phyloP scores from a whole-genome alignment of 2,113 vertebrate species.

The Microcebus griseorufus region DNA sequence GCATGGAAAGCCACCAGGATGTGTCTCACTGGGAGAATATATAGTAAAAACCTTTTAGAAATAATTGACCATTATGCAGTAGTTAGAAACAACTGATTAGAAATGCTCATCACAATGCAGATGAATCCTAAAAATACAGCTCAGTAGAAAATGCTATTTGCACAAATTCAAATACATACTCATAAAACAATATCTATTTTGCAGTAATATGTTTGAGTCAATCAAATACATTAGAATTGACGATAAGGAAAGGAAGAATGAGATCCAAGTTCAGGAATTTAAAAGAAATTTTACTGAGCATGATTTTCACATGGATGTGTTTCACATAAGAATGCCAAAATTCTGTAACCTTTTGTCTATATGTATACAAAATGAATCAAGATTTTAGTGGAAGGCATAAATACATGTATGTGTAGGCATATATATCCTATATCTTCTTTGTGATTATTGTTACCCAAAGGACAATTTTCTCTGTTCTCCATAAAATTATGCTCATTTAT shows the following conservation, averaged over 20 bases:
- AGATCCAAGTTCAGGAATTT: not conserved
- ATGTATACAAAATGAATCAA: not conserved
- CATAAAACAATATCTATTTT: conserved; percentile 22
- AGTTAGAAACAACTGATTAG: conserved; percentile 18
- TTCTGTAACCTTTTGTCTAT: not conserved
- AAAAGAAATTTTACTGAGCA: not conserved
- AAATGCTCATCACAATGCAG: conserved; percentile 17
- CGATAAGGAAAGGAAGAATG: not conserved
- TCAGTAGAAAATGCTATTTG: conserved; percentile 12
- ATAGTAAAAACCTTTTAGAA: not conserved
- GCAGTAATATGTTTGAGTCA: not conserved
- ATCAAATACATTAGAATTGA: not conserved
- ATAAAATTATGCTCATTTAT: not conserved
- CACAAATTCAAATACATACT: conserved; percentile 11
- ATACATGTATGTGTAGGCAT: not conserved
- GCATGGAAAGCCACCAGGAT: not conserved
- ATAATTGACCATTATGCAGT: not conserved
- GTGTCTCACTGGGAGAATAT: not conserved
- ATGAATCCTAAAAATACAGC: conserved; percentile 4
- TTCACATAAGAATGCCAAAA: not conserved
- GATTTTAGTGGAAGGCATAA: not conserved
- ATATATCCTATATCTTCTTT: not conserved
- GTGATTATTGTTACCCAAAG: not conserved
- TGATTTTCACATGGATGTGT: not conserved
- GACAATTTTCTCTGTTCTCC: not conserved